Percentiles rank a stretch among this genome's conserved stretches.
Evolutionary conservation across 2,888 invertebrate genomes (phyloP).

Genomic region (Sabellastarte sp.): DNA sequence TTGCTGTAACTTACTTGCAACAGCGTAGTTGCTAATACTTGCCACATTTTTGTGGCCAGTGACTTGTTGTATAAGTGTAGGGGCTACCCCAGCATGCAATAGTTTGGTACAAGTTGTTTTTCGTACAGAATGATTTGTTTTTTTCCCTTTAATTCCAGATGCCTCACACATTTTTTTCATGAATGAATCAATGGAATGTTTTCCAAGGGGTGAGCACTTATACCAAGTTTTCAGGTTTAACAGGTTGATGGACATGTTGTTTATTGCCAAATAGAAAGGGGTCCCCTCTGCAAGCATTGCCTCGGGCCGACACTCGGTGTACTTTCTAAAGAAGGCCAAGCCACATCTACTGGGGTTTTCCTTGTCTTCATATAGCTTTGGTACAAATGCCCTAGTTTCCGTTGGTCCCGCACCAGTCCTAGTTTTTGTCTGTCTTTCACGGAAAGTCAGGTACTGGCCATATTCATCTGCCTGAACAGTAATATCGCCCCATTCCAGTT

Average conservation of each 20-base stretch:
- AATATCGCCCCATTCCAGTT: neutral
- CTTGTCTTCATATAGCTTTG: neutral
- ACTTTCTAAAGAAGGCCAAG: neutral
- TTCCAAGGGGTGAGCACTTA: neutral
- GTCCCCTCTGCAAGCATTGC: neutral
- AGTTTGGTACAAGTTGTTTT: conserved; percentile 3
- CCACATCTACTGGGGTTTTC: neutral
- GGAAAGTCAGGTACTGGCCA: neutral
- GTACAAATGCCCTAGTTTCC: neutral
- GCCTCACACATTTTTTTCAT: neutral
- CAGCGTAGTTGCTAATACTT: neutral
- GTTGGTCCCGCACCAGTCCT: neutral
- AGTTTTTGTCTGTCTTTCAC: conserved; percentile 1
- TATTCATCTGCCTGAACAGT: neutral
- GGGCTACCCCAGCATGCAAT: neutral
- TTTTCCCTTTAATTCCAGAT: neutral
- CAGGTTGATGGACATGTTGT: neutral
- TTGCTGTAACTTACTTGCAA: neutral
- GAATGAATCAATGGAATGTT: neutral
- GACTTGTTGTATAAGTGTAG: neutral
- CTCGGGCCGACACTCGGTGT: neutral
- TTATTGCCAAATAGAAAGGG: conserved; percentile 1
- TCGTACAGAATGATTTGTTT: conserved; percentile 1
- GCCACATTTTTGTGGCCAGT: conserved; percentile 1
- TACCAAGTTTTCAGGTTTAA: neutral